These are phyloP conservation scores for Donacobius atricapilla DNA, from an alignment of 2,113 vertebrate species.

Conservation along the genomic window DNA sequence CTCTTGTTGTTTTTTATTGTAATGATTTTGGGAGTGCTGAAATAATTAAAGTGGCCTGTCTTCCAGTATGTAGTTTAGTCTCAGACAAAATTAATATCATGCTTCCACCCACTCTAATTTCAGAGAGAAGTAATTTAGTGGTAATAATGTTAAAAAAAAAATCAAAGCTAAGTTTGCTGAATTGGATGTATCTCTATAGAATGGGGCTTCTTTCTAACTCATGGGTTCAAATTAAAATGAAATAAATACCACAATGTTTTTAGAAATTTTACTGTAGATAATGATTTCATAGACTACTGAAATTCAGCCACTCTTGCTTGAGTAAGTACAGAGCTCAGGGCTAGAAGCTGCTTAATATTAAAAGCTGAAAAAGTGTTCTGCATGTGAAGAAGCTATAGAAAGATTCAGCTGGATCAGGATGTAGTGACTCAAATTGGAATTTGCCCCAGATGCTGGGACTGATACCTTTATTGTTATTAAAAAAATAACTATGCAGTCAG, in stretches of 20 bases:
- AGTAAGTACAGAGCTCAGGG: background rate
- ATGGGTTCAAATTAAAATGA: slow-evolving; percentile 4
- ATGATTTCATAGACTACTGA: background rate
- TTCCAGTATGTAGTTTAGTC: background rate
- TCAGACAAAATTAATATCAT: background rate
- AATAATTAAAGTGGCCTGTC: background rate
- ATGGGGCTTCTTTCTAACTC: background rate
- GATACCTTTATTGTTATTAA: background rate
- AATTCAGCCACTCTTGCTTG: background rate
- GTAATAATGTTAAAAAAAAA: background rate
- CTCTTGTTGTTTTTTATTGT: background rate
- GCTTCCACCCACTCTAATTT: background rate
- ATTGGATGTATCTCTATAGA: background rate
- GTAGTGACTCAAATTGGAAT: background rate
- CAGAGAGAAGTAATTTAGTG: background rate
- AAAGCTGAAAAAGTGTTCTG: background rate
- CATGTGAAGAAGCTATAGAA: background rate
- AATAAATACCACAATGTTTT: slow-evolving; percentile 21
- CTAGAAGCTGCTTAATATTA: background rate
- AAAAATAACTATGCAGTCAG: background rate
- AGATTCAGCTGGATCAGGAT: background rate
- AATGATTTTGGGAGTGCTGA: background rate
- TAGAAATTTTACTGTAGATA: background rate
- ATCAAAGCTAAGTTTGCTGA: background rate
- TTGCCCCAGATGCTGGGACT: background rate